Conservation (phyloP, 2,888 invertebrate species). For the Drosophila acutilabella region DNA sequence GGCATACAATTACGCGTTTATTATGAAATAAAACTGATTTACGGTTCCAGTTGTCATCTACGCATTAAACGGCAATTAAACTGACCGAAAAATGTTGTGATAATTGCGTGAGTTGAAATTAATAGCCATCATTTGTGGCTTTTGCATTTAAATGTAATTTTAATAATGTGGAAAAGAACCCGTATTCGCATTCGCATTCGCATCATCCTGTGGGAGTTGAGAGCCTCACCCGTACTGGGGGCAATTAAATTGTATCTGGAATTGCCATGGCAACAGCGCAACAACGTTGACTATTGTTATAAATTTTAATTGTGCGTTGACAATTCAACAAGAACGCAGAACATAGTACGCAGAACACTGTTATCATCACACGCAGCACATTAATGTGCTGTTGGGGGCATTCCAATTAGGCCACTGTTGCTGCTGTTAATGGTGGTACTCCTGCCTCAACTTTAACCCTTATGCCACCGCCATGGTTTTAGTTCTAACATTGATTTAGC, state of each 20-base stretch:
- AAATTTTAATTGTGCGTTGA: constrained; percentile 69
- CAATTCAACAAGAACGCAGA: constrained; percentile 17
- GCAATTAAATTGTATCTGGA: constrained; percentile 72
- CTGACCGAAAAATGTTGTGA: constrained; percentile 67
- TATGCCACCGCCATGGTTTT: constrained; percentile 6
- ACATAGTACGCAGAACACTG: not conserved
- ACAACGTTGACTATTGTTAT: constrained; percentile 58
- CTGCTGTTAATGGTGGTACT: not conserved
- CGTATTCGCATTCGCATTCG: not conserved
- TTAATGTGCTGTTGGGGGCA: constrained; percentile 52
- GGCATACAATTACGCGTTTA: not conserved
- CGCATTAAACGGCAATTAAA: constrained; percentile 63
- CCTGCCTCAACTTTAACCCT: constrained; percentile 17
- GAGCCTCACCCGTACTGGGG: constrained; percentile 37
- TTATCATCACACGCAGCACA: constrained; percentile 43
- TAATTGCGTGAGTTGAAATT: constrained; percentile 70
- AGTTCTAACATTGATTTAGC: constrained; percentile 47
- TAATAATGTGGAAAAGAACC: constrained; percentile 62
- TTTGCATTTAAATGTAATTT: constrained; percentile 65
- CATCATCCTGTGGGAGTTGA: not conserved
- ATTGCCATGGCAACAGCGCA: constrained; percentile 50
- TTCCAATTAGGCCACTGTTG: constrained; percentile 48
- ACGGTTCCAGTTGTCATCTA: constrained; percentile 49
- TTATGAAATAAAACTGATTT: constrained; percentile 24
- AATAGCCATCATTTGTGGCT: constrained; percentile 69